These are phyloP conservation scores for Leptothorax acervorum DNA, from an alignment of 2,888 invertebrate genomes.

Conservation along the genomic window DNA sequence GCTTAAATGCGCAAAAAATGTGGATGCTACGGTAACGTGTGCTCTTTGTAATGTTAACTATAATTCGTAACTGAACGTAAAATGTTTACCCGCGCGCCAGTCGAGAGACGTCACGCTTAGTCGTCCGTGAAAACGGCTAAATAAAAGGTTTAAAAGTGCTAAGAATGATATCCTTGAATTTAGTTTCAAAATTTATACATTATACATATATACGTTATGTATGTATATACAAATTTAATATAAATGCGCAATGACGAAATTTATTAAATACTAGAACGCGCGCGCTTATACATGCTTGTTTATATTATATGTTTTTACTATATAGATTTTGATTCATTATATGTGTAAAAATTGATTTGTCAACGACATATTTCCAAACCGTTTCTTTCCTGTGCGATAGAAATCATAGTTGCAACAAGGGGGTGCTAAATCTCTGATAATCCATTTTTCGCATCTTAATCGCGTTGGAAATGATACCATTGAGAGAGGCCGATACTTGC, in stretches of 20 bases:
- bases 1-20: conserved; percentile 37
- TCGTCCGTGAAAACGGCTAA: conserved; percentile 23
- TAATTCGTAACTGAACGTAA: conserved; percentile 47
- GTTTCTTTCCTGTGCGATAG: not conserved
- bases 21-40: conserved; percentile 48
- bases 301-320: not conserved
- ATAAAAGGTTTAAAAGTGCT: conserved; percentile 14
- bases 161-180: not conserved
- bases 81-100: conserved; percentile 5
- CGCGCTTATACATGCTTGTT: not conserved
- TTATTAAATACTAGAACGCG: not conserved
- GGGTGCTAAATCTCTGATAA: conserved; percentile 39
- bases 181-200: not conserved
- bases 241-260: not conserved
- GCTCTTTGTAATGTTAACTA: conserved; percentile 47
- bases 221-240: not conserved
- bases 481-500: conserved; percentile 56
- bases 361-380: not conserved
- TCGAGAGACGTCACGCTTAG: conserved; percentile 36
- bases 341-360: not conserved
- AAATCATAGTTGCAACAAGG: not conserved
- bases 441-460: conserved; percentile 63
- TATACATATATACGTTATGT: not conserved
- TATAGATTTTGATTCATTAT: not conserved
- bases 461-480: conserved; percentile 63